Percentiles rank a stretch among this genome's conserved stretches.
Conservation (phyloP, 2,113 vertebrate genomes). For the Monopterus albus region DNA sequence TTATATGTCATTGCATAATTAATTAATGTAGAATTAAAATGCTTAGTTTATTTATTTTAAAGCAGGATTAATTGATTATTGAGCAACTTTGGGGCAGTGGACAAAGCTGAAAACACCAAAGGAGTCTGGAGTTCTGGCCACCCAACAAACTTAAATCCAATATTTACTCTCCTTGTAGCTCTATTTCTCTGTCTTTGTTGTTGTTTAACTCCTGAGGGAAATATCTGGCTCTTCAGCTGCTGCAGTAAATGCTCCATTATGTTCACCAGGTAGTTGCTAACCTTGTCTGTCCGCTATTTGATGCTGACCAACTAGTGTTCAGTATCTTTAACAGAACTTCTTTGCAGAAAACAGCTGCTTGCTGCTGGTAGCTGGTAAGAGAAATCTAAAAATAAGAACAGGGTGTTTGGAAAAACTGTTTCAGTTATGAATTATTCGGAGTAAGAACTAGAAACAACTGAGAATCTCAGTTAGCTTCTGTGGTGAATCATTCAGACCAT, state of each 20-base stretch:
- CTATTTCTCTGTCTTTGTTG: not conserved
- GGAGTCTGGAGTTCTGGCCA: not conserved
- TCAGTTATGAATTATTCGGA: constrained; percentile 64
- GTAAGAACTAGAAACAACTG: constrained; percentile 3
- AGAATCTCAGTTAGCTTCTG: constrained; percentile 32
- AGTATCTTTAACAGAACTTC: not conserved
- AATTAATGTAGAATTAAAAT: constrained; percentile 13
- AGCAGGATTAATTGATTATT: not conserved
- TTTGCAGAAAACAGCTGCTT: no score
- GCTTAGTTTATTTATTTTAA: not conserved
- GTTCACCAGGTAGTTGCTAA: not conserved
- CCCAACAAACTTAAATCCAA: no score
- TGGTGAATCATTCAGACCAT: not conserved
- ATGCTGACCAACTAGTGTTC: not conserved
- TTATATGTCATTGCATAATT: not conserved
- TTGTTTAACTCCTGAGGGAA: not conserved
- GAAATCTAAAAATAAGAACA: constrained; percentile 50
- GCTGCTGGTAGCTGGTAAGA: constrained; percentile 50
- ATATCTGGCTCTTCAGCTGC: constrained; percentile 9
- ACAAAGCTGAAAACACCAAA: not conserved
- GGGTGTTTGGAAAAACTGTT: constrained; percentile 50
- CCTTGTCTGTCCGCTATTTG: not conserved
- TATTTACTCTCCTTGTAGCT: not conserved
- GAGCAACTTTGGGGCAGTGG: not conserved
- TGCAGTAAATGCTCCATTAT: not conserved